Evolutionary conservation across 2,113 vertebrate species (phyloP).

Genomic region (Ellobius talpinus): DNA sequence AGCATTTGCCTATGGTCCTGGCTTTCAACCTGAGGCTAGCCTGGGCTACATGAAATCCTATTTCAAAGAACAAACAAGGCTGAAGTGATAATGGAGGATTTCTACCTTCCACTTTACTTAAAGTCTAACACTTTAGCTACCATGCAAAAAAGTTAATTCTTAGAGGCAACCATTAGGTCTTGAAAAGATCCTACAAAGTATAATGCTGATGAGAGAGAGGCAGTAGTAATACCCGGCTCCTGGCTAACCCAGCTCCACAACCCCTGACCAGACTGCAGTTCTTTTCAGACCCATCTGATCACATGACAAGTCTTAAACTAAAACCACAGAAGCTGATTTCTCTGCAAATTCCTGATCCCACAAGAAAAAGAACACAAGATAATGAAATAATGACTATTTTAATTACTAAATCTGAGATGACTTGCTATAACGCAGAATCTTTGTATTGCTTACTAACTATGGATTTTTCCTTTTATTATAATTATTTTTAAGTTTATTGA

Average conservation of each 20-base stretch:
- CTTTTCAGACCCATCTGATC: background rate
- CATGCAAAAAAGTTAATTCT: background rate
- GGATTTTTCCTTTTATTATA: slow-evolving; percentile 6
- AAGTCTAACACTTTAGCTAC: background rate
- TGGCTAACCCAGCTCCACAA: background rate
- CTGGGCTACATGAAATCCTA: background rate
- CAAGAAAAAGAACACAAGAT: background rate
- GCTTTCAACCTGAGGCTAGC: background rate
- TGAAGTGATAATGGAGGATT: background rate
- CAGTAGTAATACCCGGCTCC: background rate
- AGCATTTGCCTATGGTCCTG: background rate
- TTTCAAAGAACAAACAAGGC: background rate
- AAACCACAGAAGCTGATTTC: slow-evolving; percentile 13
- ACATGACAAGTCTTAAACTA: background rate
- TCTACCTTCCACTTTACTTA: background rate
- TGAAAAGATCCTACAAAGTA: background rate
- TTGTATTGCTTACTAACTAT: slow-evolving; percentile 44
- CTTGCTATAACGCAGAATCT: slow-evolving; percentile 6
- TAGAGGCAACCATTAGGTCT: background rate
- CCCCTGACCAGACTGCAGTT: background rate
- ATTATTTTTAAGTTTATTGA: slow-evolving; percentile 40
- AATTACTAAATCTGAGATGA: slow-evolving; percentile 34
- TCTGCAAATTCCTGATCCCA: slow-evolving; percentile 24
- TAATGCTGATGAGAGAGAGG: background rate
- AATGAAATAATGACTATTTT: slow-evolving; percentile 48